These are phyloP conservation scores for Ferdinandea cuprea DNA, from an alignment of 2,888 invertebrate species.

Conservation along the genomic window DNA sequence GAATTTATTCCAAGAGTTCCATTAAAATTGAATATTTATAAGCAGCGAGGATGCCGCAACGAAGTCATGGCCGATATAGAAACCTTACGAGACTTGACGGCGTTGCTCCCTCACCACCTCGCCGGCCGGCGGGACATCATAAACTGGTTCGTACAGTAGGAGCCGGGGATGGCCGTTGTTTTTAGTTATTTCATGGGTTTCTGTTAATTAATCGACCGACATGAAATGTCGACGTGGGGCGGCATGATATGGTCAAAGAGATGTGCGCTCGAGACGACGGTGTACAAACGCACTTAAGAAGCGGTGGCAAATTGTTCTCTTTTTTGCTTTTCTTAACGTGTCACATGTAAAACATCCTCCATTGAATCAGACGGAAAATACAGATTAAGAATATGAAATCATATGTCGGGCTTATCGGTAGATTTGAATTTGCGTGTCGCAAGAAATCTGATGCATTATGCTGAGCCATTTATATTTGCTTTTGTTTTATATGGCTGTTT, in stretches of 20 bases:
- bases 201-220: slow-evolving; percentile 75
- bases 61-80: slow-evolving; percentile 65
- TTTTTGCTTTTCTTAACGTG: slow-evolving; percentile 37
- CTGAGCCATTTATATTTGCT: background rate
- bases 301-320: slow-evolving; percentile 71
- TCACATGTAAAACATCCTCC: slow-evolving; percentile 68
- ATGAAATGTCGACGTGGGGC: slow-evolving; percentile 74
- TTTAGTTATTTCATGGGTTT: slow-evolving; percentile 71
- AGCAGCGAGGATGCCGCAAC: slow-evolving; percentile 69
- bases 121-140: background rate
- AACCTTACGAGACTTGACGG: slow-evolving; percentile 63
- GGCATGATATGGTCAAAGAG: slow-evolving; percentile 72
- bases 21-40: slow-evolving; percentile 80
- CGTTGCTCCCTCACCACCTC: slow-evolving; percentile 45
- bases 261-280: slow-evolving; percentile 54
- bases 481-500: background rate
- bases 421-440: slow-evolving; percentile 64
- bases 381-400: slow-evolving; percentile 63
- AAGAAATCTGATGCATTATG: slow-evolving; percentile 41
- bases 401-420: slow-evolving; percentile 61
- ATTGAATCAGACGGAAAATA: slow-evolving; percentile 47
- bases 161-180: slow-evolving; percentile 52
- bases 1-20: slow-evolving; percentile 78
- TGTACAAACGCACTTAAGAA: slow-evolving; percentile 67
- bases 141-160: slow-evolving; percentile 55